Evolutionary conservation across 2,113 vertebrate genomes (phyloP).

Genomic region (Elanoides forficatus): DNA sequence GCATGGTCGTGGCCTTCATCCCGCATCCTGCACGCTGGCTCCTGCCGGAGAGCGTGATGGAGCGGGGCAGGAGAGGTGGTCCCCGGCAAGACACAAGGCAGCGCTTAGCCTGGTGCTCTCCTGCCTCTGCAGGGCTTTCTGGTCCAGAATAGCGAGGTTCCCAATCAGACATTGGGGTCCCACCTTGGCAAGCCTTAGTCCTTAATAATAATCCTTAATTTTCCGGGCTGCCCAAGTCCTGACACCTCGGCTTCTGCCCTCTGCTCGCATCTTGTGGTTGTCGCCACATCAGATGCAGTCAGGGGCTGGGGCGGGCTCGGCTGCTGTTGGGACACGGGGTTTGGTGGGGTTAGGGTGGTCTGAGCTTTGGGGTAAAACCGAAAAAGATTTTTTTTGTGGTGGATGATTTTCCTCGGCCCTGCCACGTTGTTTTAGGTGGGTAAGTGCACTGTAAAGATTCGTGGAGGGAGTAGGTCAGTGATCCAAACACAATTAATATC

Average conservation of each 20-base stretch:
- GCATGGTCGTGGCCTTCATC: background rate
- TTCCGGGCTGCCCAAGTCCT: background rate
- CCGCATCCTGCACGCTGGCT: background rate
- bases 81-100: background rate
- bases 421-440: background rate
- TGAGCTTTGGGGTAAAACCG: background rate
- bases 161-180: background rate
- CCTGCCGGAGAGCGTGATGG: background rate
- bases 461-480: background rate
- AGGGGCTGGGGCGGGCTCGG: rapidly evolving
- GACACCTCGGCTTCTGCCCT: background rate
- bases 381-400: background rate
- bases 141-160: background rate
- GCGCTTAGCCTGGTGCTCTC: background rate
- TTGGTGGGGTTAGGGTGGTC: background rate
- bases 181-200: background rate
- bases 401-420: rapidly evolving
- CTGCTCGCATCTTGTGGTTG: background rate
- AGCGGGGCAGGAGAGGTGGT: background rate
- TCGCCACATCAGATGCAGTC: rapidly evolving
- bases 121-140: background rate
- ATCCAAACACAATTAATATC: background rate
- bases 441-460: background rate
- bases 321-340: background rate
- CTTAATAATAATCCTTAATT: background rate